phyloP scores from a whole-genome alignment of 2,888 invertebrate genomes.

The Protodeltote pygarga region DNA sequence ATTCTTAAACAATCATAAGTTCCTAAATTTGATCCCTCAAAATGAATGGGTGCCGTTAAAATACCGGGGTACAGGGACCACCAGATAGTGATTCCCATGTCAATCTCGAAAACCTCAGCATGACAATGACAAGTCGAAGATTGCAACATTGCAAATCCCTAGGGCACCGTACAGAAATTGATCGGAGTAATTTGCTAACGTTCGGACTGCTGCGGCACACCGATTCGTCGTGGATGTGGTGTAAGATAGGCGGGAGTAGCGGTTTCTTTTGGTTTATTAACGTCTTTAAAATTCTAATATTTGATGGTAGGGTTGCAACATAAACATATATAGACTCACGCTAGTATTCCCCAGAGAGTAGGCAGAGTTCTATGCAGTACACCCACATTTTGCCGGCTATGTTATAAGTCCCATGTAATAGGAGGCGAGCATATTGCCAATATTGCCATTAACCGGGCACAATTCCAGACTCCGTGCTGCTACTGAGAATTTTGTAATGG shows the following conservation, averaged over 20 bases:
- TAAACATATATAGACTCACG: too few species aligned
- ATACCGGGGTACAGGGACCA: constrained; percentile 31
- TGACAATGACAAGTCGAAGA: constrained; percentile 83
- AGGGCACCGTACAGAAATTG: constrained; percentile 69
- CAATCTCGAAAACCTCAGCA: constrained; percentile 48
- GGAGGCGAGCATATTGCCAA: too few species aligned
- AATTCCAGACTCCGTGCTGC: too few species aligned
- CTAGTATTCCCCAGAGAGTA: too few species aligned
- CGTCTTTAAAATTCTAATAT: neutral
- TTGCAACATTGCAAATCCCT: constrained; percentile 76
- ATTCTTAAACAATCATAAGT: neutral
- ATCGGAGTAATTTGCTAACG: constrained; percentile 78
- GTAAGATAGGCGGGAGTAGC: constrained; percentile 17
- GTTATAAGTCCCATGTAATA: too few species aligned
- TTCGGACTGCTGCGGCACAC: constrained; percentile 58
- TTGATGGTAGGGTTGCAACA: too few species aligned
- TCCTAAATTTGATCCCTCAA: neutral
- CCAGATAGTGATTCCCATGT: constrained; percentile 41
- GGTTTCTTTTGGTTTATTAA: neutral
- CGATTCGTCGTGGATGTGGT: constrained; percentile 60
- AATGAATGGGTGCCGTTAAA: constrained; percentile 21
- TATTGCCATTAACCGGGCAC: too few species aligned
- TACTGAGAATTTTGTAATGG: too few species aligned
- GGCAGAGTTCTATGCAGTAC: too few species aligned
- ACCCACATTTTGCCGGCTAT: too few species aligned